Conservation (phyloP, 2,888 invertebrate species). For the Kryphioiulus occultus region DNA sequence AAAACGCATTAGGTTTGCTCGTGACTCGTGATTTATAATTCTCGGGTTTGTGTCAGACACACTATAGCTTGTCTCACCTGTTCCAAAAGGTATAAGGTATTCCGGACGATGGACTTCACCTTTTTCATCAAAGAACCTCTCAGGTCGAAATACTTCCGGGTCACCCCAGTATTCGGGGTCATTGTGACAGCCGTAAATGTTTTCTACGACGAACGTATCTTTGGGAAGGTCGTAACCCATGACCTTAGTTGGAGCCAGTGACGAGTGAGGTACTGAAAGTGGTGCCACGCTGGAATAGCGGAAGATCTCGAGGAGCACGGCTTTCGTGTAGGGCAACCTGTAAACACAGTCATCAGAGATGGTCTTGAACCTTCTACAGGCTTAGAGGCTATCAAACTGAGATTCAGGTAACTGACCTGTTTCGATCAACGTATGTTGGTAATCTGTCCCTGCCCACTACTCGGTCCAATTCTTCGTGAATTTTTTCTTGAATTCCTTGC, state of each 20-base stretch:
- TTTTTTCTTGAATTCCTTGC: conserved; percentile 27
- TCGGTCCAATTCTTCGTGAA: conserved; percentile 44
- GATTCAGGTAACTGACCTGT: conserved; percentile 1
- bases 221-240: not conserved
- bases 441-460: not conserved
- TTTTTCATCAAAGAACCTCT: conserved; percentile 21
- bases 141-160: conserved; percentile 45
- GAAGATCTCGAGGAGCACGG: not conserved
- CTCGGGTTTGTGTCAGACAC: too few relatives aligned
- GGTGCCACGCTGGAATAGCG: conserved; percentile 21
- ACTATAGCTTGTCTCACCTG: not conserved
- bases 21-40: not conserved
- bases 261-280: conserved; percentile 11
- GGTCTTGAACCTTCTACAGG: not conserved
- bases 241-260: not conserved
- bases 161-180: conserved; percentile 46
- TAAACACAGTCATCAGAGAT: not conserved
- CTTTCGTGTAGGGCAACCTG: conserved; percentile 41
- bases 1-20: not conserved
- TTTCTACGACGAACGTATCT: not conserved
- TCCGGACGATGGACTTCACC: conserved; percentile 33
- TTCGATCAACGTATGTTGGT: conserved; percentile 18
- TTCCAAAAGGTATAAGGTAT: conserved; percentile 41
- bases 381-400: too few relatives aligned
- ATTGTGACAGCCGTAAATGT: not conserved